These are phyloP conservation scores for Characodon lateralis DNA, from an alignment of 2,797 vertebrate genomes.

Conservation along the genomic window DNA sequence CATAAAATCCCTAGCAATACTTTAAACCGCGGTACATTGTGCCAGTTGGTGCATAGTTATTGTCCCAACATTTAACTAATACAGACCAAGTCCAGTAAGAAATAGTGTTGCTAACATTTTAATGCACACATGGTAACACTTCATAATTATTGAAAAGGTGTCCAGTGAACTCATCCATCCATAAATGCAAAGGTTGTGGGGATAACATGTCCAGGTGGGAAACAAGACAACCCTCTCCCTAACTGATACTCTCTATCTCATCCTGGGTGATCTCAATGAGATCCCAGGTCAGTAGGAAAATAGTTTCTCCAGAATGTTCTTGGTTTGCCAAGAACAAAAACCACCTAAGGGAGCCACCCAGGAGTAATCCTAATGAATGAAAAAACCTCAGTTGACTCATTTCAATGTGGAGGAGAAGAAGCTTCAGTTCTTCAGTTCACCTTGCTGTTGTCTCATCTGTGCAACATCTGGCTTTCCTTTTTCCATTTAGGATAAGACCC, in stretches of 20 bases:
- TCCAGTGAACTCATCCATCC: not conserved
- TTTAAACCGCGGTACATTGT: conserved; percentile 24
- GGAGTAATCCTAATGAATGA: not conserved
- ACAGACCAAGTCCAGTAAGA: not conserved
- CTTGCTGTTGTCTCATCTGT: not conserved
- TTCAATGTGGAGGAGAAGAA: not conserved
- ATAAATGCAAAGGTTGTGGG: not conserved
- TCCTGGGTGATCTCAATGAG: not conserved
- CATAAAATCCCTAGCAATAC: conserved; percentile 47
- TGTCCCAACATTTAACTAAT: conserved; percentile 5
- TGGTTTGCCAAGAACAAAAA: not conserved
- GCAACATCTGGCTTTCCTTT: conserved; percentile 2
- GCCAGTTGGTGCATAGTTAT: conserved; percentile 2
- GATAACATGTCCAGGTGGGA: not conserved
- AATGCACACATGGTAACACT: not conserved
- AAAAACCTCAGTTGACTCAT: not conserved
- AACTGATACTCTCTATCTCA: not conserved
- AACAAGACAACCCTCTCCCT: not conserved
- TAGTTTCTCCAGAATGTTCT: not conserved
- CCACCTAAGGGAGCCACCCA: not conserved
- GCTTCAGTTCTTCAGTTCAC: not conserved
- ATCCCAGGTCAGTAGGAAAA: not conserved
- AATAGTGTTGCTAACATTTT: not conserved
- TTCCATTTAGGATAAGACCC: conserved; percentile 1
- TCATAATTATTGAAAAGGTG: not conserved